These are phyloP conservation scores for Sylvilagus bachmani DNA, from an alignment of 2,113 vertebrate species.

Conservation along the genomic window DNA sequence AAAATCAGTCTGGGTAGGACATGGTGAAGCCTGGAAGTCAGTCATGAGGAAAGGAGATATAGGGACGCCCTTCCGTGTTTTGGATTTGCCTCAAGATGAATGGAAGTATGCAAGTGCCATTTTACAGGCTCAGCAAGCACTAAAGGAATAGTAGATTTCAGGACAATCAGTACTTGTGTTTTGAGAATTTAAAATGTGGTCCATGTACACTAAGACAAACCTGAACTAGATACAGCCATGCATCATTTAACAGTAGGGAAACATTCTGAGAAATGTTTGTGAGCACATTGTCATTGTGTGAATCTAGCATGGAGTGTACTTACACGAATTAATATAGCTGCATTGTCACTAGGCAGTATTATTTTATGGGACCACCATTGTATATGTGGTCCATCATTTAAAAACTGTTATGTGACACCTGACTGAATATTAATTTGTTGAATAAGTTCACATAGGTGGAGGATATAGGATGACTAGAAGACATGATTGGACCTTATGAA, in stretches of 20 bases:
- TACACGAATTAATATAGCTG: no score
- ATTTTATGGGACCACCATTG: no score
- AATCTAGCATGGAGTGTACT: no score
- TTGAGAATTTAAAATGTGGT: neutral
- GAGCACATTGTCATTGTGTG: no score
- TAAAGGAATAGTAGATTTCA: neutral
- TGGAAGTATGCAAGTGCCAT: neutral
- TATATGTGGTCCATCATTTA: no score
- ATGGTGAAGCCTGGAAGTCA: neutral
- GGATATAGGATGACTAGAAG: neutral
- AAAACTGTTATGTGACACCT: no score
- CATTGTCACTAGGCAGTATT: no score
- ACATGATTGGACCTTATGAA: neutral
- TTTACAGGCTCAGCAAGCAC: neutral
- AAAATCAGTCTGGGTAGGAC: neutral
- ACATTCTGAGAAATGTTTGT: no score
- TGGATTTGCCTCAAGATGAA: neutral
- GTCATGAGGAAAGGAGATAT: neutral
- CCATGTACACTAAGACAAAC: neutral
- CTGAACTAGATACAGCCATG: neutral
- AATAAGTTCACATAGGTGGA: neutral
- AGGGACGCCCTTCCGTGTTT: neutral
- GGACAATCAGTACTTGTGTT: neutral
- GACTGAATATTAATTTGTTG: neutral
- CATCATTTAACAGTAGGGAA: no score